Conservation (phyloP, 2,888 invertebrate species). For the Harpagoxenus sublaevis region DNA sequence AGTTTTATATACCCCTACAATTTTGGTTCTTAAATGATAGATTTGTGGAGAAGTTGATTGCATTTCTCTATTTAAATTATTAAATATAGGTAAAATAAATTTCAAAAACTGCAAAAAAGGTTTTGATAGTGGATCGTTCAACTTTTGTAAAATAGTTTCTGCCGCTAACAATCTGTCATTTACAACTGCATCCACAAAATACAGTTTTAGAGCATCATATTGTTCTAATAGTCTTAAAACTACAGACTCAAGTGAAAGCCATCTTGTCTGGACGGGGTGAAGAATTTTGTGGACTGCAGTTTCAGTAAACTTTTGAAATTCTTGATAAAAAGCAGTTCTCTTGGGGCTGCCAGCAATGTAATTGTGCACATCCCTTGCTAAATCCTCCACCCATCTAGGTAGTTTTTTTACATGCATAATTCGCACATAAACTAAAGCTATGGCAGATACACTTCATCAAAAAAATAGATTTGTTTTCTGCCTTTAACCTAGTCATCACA, state of each 20-base stretch:
- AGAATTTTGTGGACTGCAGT: neutral
- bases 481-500: neutral
- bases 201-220: neutral
- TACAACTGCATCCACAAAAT: neutral
- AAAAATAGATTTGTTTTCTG: neutral
- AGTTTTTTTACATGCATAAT: neutral
- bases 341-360: neutral
- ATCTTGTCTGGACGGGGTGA: neutral
- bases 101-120: neutral
- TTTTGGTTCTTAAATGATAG: neutral
- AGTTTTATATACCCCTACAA: neutral
- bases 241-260: neutral
- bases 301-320: neutral
- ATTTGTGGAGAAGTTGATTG: conserved; percentile 21
- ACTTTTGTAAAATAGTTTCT: conserved; percentile 7
- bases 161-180: neutral
- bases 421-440: neutral
- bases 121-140: neutral
- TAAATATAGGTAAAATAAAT: neutral
- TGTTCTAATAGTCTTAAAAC: conserved; percentile 12
- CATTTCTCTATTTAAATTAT: conserved; percentile 12
- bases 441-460: neutral
- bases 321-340: neutral
- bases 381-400: neutral
- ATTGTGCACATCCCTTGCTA: neutral